Percentiles rank a stretch among this genome's conserved stretches.
Evolutionary conservation across 1,140 invertebrate genomes (phyloP).

Genomic region (Dufourea novaeangliae): DNA sequence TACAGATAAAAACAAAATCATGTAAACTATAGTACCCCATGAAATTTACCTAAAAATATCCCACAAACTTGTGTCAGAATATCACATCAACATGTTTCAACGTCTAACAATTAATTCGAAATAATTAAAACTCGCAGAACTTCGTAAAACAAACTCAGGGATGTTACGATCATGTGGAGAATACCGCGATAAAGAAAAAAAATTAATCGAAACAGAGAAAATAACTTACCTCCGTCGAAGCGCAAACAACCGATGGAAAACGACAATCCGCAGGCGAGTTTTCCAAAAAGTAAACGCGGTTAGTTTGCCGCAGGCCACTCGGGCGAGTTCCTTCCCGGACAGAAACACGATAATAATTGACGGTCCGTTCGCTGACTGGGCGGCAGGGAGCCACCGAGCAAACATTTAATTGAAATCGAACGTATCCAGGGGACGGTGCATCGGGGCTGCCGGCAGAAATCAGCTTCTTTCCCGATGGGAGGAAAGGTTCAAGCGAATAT

Average conservation of each 20-base stretch:
- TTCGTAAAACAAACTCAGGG: too few relatives aligned
- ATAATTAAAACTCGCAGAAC: too few relatives aligned
- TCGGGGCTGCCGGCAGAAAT: slow-evolving; percentile 44
- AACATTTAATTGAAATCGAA: slow-evolving; percentile 75
- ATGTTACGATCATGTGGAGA: too few relatives aligned
- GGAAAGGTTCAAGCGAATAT: slow-evolving; percentile 42
- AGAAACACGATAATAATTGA: slow-evolving; percentile 30
- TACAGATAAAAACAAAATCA: too few relatives aligned
- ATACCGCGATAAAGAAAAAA: too few relatives aligned
- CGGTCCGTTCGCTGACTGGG: slow-evolving; percentile 57
- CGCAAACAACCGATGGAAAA: not conserved
- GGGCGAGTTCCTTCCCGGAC: too few relatives aligned
- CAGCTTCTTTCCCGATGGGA: slow-evolving; percentile 16
- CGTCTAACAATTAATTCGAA: too few relatives aligned
- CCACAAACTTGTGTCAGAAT: too few relatives aligned
- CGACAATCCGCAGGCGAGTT: not conserved
- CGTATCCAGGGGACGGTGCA: slow-evolving; percentile 57
- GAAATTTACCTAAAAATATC: too few relatives aligned
- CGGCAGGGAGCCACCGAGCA: slow-evolving; percentile 56
- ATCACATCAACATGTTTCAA: too few relatives aligned
- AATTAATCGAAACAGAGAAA: too few relatives aligned
- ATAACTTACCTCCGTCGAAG: not conserved
- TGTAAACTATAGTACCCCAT: too few relatives aligned
- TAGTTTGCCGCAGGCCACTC: not conserved
- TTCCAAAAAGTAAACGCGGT: not conserved